A percentile compares a stretch with the other conserved stretches of the same genome.
phyloP scores from a whole-genome alignment of 2,113 vertebrate genomes.

The Limnothrissa miodon region DNA sequence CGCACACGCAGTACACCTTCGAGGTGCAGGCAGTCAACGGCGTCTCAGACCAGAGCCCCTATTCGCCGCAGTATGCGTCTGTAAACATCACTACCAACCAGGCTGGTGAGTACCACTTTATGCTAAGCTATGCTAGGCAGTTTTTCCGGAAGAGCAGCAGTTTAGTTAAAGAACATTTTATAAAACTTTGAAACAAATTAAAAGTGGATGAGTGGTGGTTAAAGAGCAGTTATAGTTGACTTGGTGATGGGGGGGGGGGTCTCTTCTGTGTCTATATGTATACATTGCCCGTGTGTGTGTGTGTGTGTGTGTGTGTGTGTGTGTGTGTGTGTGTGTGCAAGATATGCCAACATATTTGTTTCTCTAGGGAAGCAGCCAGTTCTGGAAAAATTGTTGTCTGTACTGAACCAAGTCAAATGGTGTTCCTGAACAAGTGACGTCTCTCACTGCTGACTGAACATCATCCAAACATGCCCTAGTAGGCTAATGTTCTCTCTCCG shows the following conservation, averaged over 20 bases:
- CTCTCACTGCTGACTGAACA: not conserved
- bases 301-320: not conserved
- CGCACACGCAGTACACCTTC: conserved; percentile 97
- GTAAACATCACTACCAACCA: conserved; percentile 99
- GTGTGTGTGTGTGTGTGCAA: not conserved
- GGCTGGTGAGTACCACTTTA: conserved; percentile 79
- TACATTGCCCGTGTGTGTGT: not conserved
- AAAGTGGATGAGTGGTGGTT: not conserved
- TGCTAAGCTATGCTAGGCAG: too few species aligned
- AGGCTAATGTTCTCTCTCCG: not conserved
- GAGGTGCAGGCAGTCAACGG: conserved; percentile 98
- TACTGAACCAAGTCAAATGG: not conserved
- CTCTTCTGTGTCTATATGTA: too few species aligned
- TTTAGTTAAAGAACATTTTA: not conserved
- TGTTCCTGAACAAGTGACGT: not conserved
- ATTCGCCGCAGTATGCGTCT: conserved; percentile 89
- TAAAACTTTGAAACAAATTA: not conserved
- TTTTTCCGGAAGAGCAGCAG: too few species aligned
- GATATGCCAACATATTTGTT: not conserved
- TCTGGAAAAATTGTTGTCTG: not conserved
- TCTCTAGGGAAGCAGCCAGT: not conserved
- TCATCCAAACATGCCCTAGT: not conserved
- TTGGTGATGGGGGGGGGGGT: too few species aligned
- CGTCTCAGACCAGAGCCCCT: conserved; percentile 96
- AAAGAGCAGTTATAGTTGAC: not conserved